A percentile compares a stretch with the other conserved stretches of the same genome.
Conservation (phyloP, 92 coral and sea anemone genomes). For the Scolanthus callimorphus region DNA sequence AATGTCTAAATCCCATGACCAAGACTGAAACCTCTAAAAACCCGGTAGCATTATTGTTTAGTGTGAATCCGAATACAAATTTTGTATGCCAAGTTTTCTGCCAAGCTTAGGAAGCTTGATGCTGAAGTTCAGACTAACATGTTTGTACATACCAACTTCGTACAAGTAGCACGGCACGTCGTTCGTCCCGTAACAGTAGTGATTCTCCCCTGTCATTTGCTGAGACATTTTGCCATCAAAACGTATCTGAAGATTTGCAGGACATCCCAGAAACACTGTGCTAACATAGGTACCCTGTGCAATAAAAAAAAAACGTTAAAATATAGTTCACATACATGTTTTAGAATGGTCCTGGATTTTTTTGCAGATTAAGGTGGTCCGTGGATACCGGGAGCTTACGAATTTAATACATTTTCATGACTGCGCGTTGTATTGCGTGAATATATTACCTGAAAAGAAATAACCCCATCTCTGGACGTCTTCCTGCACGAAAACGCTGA, state of each 20-base stretch:
- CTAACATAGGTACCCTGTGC: conserved; percentile 68
- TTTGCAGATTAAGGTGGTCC: too few relatives aligned
- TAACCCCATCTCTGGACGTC: conserved; percentile 9
- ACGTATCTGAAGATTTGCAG: conserved; percentile 64
- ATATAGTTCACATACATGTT: too few relatives aligned
- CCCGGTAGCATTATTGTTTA: too few relatives aligned
- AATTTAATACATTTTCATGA: too few relatives aligned
- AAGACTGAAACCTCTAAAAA: too few relatives aligned
- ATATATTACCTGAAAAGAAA: conserved; percentile 30
- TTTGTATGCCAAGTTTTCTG: too few relatives aligned
- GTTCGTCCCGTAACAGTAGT: conserved; percentile 56
- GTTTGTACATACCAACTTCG: conserved; percentile 81
- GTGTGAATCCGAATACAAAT: too few relatives aligned
- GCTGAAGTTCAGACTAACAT: too few relatives aligned
- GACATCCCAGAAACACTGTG: conserved; percentile 85
- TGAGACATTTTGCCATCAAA: conserved; percentile 72
- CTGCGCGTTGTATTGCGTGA: too few relatives aligned
- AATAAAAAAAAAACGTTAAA: background rate
- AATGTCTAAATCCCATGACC: too few relatives aligned
- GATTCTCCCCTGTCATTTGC: conserved; percentile 51
- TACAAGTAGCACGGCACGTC: conserved; percentile 77
- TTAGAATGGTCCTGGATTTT: too few relatives aligned
- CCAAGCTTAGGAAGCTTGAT: too few relatives aligned
- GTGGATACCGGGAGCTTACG: background rate
- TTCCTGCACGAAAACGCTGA: conserved; percentile 41